Percentiles rank a stretch among this genome's conserved stretches.
These are phyloP conservation scores for Rhynchotus rufescens DNA, from an alignment of 2,797 vertebrate species.

Conservation along the genomic window DNA sequence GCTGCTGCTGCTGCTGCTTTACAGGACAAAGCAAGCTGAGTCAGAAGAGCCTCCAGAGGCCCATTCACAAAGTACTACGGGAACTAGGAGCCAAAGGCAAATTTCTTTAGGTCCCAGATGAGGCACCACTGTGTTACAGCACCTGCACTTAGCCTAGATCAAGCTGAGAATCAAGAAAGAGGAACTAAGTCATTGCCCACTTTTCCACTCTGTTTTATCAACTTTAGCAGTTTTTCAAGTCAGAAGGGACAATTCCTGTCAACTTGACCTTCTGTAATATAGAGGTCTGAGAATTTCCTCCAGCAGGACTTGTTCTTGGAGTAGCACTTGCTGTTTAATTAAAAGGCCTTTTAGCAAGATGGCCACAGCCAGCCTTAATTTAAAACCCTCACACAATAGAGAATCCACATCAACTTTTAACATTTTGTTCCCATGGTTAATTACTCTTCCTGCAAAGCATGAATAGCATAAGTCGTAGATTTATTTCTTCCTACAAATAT, in stretches of 20 bases:
- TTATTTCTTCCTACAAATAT: constrained; percentile 52
- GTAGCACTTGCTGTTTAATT: background rate
- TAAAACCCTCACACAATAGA: background rate
- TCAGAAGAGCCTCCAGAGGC: background rate
- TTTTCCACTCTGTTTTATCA: background rate
- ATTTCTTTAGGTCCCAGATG: background rate
- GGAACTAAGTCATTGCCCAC: background rate
- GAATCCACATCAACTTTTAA: constrained; percentile 12
- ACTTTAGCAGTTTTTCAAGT: background rate
- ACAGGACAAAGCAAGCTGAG: background rate
- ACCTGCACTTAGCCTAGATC: background rate
- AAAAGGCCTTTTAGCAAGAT: background rate
- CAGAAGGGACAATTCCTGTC: background rate
- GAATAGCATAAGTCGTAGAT: constrained; percentile 28
- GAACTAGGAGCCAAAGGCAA: background rate
- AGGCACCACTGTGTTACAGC: background rate
- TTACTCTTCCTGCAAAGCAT: constrained; percentile 15
- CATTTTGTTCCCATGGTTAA: constrained; percentile 22
- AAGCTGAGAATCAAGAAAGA: background rate
- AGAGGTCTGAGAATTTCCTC: constrained; percentile 48
- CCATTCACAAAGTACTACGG: background rate
- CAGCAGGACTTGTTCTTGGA: background rate
- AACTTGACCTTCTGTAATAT: background rate
- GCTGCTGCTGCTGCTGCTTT: background rate
- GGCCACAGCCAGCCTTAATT: background rate